phyloP scores from a whole-genome alignment of 2,113 vertebrate genomes.

The Amphiprion ocellaris region DNA sequence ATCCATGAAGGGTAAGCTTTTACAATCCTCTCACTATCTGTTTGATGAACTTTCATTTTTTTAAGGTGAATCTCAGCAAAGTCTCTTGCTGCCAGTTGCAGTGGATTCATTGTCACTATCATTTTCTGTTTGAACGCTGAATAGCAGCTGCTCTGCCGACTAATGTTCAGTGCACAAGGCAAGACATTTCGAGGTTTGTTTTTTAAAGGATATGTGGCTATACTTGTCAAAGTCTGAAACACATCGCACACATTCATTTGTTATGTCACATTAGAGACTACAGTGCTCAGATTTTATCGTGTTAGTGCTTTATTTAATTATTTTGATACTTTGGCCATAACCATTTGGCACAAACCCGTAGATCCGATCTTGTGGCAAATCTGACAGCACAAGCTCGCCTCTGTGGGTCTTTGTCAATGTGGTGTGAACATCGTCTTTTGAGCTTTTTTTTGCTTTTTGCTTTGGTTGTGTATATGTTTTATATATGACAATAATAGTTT shows the following conservation, averaged over 20 bases:
- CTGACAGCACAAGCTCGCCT: slow-evolving; percentile 96
- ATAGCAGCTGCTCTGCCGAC: background rate
- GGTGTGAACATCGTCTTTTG: slow-evolving; percentile 83
- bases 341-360: slow-evolving; percentile 99
- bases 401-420: slow-evolving; percentile 99
- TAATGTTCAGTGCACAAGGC: background rate
- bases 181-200: slow-evolving; percentile 1
- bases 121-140: too few relatives aligned
- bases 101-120: background rate
- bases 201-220: background rate
- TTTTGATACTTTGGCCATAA: slow-evolving; percentile 78
- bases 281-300: background rate
- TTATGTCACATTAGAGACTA: background rate
- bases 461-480: too few relatives aligned
- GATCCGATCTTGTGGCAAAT: slow-evolving; percentile 99
- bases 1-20: slow-evolving; percentile 67
- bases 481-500: background rate
- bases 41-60: slow-evolving; percentile 43
- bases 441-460: slow-evolving; percentile 7
- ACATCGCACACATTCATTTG: background rate
- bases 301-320: slow-evolving; percentile 17
- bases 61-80: slow-evolving; percentile 29
- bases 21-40: slow-evolving; percentile 26
- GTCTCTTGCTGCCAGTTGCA: slow-evolving; percentile 15
- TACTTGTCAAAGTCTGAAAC: background rate